phyloP scores from a whole-genome alignment of 1,140 invertebrate genomes.

The Harpegnathos saltator region DNA sequence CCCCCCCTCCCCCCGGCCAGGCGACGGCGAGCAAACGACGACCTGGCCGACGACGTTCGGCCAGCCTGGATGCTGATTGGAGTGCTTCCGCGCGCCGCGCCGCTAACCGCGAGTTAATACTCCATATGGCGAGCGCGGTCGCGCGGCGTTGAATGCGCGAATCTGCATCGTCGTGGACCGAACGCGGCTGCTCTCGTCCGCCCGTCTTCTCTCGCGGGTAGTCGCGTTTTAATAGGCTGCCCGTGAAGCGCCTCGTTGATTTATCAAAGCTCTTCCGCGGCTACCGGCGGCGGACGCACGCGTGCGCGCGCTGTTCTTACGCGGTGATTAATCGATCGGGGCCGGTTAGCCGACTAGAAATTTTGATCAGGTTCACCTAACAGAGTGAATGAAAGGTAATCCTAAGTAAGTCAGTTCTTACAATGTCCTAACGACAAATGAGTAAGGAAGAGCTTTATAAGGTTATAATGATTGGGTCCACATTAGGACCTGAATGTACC shows the following conservation, averaged over 20 bases:
- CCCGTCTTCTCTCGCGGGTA: not conserved
- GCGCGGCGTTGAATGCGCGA: not conserved
- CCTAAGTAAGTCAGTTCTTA: too few relatives aligned
- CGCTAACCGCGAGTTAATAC: conserved; percentile 25
- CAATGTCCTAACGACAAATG: too few relatives aligned
- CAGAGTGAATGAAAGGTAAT: too few relatives aligned
- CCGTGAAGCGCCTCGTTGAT: conserved; percentile 52
- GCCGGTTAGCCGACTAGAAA: conserved; percentile 31
- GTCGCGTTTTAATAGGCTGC: conserved; percentile 28
- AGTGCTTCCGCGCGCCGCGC: not conserved
- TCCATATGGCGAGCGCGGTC: conserved; percentile 31
- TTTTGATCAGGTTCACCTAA: too few relatives aligned
- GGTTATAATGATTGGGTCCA: too few relatives aligned
- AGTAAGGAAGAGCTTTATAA: too few relatives aligned
- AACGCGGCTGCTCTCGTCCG: not conserved
- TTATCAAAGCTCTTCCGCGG: conserved; percentile 33
- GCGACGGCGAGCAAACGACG: not conserved
- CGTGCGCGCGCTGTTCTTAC: not conserved
- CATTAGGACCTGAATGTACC: too few relatives aligned
- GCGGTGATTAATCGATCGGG: conserved; percentile 45
- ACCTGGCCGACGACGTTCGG: not conserved
- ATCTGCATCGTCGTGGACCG: conserved; percentile 2
- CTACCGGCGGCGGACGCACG: not conserved
- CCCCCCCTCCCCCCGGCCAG: not conserved
- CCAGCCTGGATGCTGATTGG: not conserved